Conservation (phyloP, 2,113 vertebrate species). For the Pedetes capensis region DNA sequence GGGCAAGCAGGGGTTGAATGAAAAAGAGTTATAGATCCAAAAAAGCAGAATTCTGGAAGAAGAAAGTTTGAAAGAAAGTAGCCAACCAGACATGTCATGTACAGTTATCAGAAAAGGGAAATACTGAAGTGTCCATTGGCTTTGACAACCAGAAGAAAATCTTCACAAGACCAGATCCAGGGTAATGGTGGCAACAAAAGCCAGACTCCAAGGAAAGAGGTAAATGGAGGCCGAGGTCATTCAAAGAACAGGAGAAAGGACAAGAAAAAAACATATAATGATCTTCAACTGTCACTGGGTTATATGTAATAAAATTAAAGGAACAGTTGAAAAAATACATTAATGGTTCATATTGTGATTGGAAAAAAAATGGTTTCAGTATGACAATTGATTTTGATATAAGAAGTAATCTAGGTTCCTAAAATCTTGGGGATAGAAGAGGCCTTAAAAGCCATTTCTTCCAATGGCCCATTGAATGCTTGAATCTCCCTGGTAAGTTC, state of each 20-base stretch:
- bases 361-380: neutral
- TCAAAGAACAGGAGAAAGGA: neutral
- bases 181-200: neutral
- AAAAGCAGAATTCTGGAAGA: neutral
- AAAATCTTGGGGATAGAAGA: neutral
- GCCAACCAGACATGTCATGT: neutral
- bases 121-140: neutral
- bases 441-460: neutral
- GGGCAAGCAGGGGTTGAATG: neutral
- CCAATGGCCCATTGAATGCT: neutral
- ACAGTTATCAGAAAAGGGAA: neutral
- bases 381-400: neutral
- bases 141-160: neutral
- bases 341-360: neutral
- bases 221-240: neutral
- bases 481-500: neutral
- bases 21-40: neutral
- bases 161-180: neutral
- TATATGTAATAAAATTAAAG: neutral
- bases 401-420: neutral
- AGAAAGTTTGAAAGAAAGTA: neutral
- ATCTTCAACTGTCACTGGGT: neutral
- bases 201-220: neutral
- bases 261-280: neutral
- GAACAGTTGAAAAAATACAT: neutral